Base-by-base conservation (phyloP, 2,888 invertebrate genomes). In the Drosophila fulvimacula region DNA sequence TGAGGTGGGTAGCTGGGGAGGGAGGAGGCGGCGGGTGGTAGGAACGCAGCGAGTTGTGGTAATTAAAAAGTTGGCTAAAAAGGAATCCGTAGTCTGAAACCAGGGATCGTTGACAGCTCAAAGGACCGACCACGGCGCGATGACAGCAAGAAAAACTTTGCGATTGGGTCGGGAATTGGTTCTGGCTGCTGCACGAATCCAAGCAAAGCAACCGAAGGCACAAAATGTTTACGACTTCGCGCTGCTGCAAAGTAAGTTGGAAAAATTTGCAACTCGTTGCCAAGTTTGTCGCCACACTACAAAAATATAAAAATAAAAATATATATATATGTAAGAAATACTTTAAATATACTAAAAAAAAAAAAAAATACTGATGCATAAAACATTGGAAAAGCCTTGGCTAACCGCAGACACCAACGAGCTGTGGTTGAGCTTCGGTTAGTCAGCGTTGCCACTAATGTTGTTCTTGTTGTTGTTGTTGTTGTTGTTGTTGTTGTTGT, bases 261-360 rank as follows among this genome's bases (percentile, higher is more conserved):
- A 84, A 87, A 79, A 76, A 51, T 51, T 63, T 73, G 79, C 85
- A 67, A 69, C 86, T 79, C 85, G 64, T 79, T 82, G 82, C 88
- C 82, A 82, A 82, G 76, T 82, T 82, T 88, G 88, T 85, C 88
- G 73, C 82, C 88, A 65, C 82, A 69, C 57, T 49, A 63, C 64
- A 49, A 24, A 44, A 24, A 17, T 9, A 19, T 13, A 6, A 42
- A 21, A 13, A 39, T 57, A 64, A 64, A 49, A 69, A 62, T 56
- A 21, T n/a, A 30, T 5, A 27, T 11, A 2, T 57, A 7, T 3
- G 27, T 27, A 27, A 5, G 27, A n/a, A n/a, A n/a, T n/a, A n/a
- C n/a, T n/a, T n/a, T n/a, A n/a, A n/a, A n/a, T n/a, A n/a, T n/a
- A n/a, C n/a, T 27, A 30, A 62, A 60, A 58, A 75, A 62, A 52